Conservation (phyloP, 2,888 invertebrate species). For the Spodoptera exigua region DNA sequence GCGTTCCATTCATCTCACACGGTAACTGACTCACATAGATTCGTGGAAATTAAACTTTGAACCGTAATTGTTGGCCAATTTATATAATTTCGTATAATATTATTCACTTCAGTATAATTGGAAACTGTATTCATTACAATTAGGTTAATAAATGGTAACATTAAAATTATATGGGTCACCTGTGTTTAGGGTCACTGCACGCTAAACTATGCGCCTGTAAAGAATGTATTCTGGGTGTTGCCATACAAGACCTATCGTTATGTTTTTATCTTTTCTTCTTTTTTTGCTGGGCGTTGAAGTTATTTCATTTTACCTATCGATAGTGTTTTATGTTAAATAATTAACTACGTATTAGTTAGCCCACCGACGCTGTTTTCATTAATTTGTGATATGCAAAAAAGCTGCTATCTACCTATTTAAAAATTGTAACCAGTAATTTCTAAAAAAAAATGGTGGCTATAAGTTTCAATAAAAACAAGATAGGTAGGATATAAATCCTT, state of each 20-base stretch:
- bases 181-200: constrained; percentile 50
- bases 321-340: no score
- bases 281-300: constrained; percentile 15
- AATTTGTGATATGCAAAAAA: no score
- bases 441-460: no score
- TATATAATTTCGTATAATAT: constrained; percentile 20
- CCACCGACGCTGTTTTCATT: no score
- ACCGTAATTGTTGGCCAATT: constrained; percentile 48
- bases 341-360: no score
- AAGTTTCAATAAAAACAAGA: no score
- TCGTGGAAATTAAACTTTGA: constrained; percentile 70
- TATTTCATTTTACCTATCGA: no score
- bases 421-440: no score
- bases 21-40: constrained; percentile 73
- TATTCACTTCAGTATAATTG: constrained; percentile 28
- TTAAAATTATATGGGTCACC: constrained; percentile 23
- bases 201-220: constrained; percentile 49
- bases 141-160: constrained; percentile 1
- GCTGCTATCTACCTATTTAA: no score
- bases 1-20: constrained; percentile 75
- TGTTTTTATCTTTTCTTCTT: not conserved
- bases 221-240: constrained; percentile 44
- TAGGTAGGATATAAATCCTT: no score
- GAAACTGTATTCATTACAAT: constrained; percentile 2
- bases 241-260: not conserved